Base-by-base conservation (phyloP, 2,888 invertebrate genomes). In the Gymnosoma rotundatum region DNA sequence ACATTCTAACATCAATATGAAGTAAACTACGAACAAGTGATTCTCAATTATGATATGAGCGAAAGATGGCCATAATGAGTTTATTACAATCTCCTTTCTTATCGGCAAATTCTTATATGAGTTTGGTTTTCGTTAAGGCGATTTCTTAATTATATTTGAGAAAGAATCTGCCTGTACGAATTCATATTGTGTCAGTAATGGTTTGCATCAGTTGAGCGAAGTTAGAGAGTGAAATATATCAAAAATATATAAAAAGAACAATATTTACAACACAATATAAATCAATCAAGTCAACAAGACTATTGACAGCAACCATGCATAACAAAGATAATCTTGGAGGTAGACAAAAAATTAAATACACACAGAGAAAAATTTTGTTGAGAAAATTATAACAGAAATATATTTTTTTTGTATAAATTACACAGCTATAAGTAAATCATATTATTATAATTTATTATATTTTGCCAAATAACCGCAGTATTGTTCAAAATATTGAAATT, bases 221-320 rank as follows among this genome's bases (percentile, higher is more conserved):
- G 56, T 18, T 21, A 12, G 2, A 69, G 70, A 75, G 61, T 60
- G 14, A 67, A 69, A 32, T 58, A 58, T 67, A 38, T 50, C 18
- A 63, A n/a, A 73, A 52, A 9, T 63, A 9, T 63, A 58, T 36
- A 61, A 38, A 64, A 70, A 78, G 48, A 81, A 78, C 78, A 83
- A 86, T 81, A 83, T 85, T 86, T 88, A 87, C 87, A 88, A 89
- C 89, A 90, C 89, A 90, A 89, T 87, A 91, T 91, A 91, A 91
- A 90, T 90, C 90, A 90, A 90, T 91, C 88, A 87, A 86, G 87
- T 87, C 79, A 89, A 90, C 91, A 89, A 90, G 91, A 90, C 89
- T 89, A 90, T 89, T 90, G 90, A 90, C 91, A 91, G 90, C 91
- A 89, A 88, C 88, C 89, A 89, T 83, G 83, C 79, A 83, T 78